A percentile compares a stretch with the other conserved stretches of the same genome.
These are phyloP conservation scores for Chiropotes sagulatus DNA, from an alignment of 2,797 vertebrate genomes.

Conservation along the genomic window DNA sequence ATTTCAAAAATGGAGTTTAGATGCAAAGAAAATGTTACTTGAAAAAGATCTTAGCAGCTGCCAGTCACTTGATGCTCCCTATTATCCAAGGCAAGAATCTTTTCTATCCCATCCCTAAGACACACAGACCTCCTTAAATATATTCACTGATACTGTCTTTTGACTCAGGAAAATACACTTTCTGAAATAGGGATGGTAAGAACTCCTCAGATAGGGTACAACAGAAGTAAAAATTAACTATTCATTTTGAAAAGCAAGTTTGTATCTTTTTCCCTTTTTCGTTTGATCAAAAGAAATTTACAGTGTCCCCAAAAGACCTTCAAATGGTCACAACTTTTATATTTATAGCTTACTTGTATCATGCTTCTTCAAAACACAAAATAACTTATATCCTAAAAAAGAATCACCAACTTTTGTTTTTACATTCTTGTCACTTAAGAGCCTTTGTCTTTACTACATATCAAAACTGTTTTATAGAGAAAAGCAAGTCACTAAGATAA, in stretches of 20 bases:
- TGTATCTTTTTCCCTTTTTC: not conserved
- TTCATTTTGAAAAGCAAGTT: not conserved
- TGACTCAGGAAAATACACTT: not conserved
- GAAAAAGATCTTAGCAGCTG: not conserved
- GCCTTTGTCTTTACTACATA: not conserved
- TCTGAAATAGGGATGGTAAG: not conserved
- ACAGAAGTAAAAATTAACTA: not conserved
- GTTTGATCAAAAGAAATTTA: conserved; percentile 2
- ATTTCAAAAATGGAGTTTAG: conserved; percentile 31
- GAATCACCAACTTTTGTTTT: conserved; percentile 19
- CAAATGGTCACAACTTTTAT: conserved; percentile 26
- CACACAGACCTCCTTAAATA: not conserved
- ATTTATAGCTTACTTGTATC: not conserved
- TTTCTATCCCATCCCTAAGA: not conserved
- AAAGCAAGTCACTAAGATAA: not conserved
- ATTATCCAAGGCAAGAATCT: not conserved
- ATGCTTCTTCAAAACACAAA: conserved; percentile 26
- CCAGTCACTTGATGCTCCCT: not conserved
- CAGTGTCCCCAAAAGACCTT: not conserved
- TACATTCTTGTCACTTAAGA: not conserved
- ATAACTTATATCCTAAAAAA: not conserved
- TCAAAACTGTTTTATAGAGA: not conserved
- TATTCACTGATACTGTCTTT: not conserved
- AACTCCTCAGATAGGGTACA: not conserved
- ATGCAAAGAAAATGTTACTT: conserved; percentile 30